Conservation (phyloP, 1,140 invertebrate genomes). For the Chionoecetes opilio region DNA sequence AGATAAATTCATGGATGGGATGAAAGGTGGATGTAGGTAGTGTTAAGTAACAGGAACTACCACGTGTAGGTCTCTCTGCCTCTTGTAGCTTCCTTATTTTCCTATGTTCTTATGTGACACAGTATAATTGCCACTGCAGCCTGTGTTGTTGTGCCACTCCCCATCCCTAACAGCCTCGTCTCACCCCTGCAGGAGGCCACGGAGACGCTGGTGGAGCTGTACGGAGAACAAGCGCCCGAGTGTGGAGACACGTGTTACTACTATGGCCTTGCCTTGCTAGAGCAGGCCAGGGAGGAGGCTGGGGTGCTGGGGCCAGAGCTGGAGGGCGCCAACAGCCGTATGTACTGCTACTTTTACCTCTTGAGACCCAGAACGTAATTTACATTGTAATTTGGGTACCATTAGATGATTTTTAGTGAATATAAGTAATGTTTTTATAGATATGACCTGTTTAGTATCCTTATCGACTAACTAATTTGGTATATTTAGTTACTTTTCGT, state of each 20-base stretch:
- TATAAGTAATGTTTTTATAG: no score
- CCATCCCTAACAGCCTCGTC: not conserved
- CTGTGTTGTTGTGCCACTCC: not conserved
- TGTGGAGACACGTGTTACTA: conserved; percentile 93
- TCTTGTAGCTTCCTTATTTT: no score
- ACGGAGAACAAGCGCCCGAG: conserved; percentile 91
- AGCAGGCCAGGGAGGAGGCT: conserved; percentile 91
- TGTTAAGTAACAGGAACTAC: not conserved
- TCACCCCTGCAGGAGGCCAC: conserved; percentile 89
- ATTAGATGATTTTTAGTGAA: no score
- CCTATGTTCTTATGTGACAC: no score
- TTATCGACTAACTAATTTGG: no score
- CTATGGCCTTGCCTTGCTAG: conserved; percentile 92
- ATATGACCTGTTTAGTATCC: no score
- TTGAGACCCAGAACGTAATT: no score
- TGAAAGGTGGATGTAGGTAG: not conserved
- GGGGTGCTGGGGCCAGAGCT: conserved; percentile 91
- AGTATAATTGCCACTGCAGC: not conserved
- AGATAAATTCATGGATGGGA: not conserved
- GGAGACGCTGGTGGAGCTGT: conserved; percentile 88
- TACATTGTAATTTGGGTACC: no score
- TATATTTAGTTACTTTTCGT: no score
- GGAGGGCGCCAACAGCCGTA: conserved; percentile 82
- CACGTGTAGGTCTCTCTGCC: no score
- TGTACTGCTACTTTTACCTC: not conserved